Conservation (phyloP, 2,113 vertebrate genomes). For the Heterocephalus glaber region DNA sequence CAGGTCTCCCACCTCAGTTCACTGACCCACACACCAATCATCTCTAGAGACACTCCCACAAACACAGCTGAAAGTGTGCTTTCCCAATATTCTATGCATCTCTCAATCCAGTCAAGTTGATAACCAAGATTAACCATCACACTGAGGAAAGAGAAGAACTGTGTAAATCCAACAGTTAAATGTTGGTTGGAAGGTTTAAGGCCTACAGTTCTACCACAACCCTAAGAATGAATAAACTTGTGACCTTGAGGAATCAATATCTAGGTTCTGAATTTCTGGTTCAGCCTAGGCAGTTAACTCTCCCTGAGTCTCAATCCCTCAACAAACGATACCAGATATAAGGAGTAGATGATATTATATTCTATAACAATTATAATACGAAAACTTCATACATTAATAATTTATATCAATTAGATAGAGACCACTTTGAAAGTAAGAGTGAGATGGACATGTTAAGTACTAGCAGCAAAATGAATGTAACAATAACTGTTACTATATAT, state of each 20-base stretch:
- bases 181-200: neutral
- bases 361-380: neutral
- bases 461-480: slow-evolving; percentile 22
- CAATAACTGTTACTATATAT: neutral
- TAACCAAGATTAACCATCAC: neutral
- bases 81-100: neutral
- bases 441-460: neutral
- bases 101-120: neutral
- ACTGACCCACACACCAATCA: neutral
- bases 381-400: neutral
- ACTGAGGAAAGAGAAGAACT: neutral
- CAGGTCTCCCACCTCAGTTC: neutral
- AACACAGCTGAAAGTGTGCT: neutral
- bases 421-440: slow-evolving; percentile 24
- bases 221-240: neutral
- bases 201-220: neutral
- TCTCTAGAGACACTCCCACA: neutral
- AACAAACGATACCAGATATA: neutral
- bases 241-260: neutral
- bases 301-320: neutral
- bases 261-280: neutral
- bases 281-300: neutral
- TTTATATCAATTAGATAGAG: slow-evolving; percentile 9
- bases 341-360: neutral
- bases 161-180: neutral